Base-by-base conservation (phyloP, 53 echinoderm and acorn worm species). In the Zoroaster sp. region DNA sequence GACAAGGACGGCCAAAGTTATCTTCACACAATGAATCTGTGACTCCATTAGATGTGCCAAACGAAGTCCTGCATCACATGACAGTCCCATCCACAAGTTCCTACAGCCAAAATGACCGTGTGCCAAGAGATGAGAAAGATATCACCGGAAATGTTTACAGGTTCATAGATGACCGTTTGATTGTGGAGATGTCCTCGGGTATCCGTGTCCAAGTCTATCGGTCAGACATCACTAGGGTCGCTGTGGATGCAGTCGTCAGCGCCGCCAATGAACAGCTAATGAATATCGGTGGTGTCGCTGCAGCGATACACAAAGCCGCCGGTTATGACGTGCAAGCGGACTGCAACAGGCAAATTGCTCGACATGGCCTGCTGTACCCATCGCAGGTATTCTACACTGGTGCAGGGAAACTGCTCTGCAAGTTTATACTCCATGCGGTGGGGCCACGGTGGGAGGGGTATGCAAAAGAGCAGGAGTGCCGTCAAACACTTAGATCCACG, bases 361-460 rank as follows among this genome's bases (percentile, higher is more conserved):
- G 36, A 31, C 78, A 87, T 73, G 93, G 93, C 51, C 75, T 75
- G 37, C 70, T 93, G 52, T 86, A 77, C 59, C 88, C 88, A 15
- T 66, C 89, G 33, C n/a, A 93, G 66, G 93, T 93, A 6, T n/a
- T 77, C 13, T 31, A 74, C 46, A 92, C 92, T 17, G 73, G 66
- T 35, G 88, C 88, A 4, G 92, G 92, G 49, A 75, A 66, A 47
- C 41, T 93, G 65, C 93, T 89, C 0, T 78, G 89, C 54, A 66
- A 32, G 32, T 93, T 83, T 59, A 85, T 93, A 5, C 82, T 93
- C 21, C 93, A 93, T 86, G 93, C 93, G 20, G 92, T 92, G 33
- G 92, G 92, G 66, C 92, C 92, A 46, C 35, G 73, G 15, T 92
- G 92, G 92, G 59, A 17, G 3, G 89, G 89, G 3, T 93, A 93